Evolutionary conservation across 2,113 vertebrate genomes (phyloP).

Genomic region (Daboia siamensis): DNA sequence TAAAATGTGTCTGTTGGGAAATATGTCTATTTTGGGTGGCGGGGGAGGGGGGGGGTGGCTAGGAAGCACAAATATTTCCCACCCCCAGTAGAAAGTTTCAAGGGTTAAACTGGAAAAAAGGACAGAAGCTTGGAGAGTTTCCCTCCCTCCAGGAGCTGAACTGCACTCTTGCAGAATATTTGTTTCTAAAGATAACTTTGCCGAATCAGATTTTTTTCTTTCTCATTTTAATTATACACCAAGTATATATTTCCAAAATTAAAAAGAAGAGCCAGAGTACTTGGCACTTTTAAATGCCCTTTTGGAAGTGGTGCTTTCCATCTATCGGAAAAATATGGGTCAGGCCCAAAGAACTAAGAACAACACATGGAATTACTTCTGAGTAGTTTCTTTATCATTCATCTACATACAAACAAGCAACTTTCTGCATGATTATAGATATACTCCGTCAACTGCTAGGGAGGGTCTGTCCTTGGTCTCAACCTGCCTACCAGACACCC

Average conservation of each 20-base stretch:
- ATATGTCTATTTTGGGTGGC: neutral
- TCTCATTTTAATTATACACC: neutral
- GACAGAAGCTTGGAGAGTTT: neutral
- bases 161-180: neutral
- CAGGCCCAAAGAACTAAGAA: neutral
- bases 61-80: neutral
- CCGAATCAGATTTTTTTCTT: neutral
- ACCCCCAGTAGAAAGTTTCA: neutral
- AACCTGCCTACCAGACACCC: neutral
- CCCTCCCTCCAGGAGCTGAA: neutral
- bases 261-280: neutral
- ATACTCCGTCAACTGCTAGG: neutral
- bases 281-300: neutral
- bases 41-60: fast-evolving
- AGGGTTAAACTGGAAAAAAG: neutral
- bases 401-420: neutral
- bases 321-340: neutral
- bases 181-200: neutral
- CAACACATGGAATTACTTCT: neutral
- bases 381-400: neutral
- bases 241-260: neutral
- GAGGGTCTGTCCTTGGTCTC: neutral
- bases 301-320: neutral
- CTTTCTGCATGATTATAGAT: neutral
- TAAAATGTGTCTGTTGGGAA: neutral